Evolutionary conservation across 2,888 invertebrate genomes (phyloP).

Genomic region (Tiphia femorata): DNA sequence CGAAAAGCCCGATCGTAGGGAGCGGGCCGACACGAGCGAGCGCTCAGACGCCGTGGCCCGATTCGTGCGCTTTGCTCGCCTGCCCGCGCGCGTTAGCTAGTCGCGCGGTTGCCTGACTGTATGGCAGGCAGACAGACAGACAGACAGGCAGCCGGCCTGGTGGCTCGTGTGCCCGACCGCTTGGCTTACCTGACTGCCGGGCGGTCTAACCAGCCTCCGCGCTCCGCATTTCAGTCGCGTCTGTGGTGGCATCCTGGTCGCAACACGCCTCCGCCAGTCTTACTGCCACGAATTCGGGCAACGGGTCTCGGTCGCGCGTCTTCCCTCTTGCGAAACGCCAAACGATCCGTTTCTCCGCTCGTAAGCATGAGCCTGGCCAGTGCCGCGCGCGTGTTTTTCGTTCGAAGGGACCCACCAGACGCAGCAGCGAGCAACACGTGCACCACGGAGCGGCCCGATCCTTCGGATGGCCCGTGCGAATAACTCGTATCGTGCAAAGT

Average conservation of each 20-base stretch:
- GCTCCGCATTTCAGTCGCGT: conserved; percentile 47
- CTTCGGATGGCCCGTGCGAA: background rate
- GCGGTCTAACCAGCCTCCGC: background rate
- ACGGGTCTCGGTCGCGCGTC: background rate
- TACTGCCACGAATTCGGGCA: no score
- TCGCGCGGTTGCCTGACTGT: background rate
- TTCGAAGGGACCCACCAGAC: background rate
- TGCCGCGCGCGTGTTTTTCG: background rate
- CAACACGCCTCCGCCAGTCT: conserved; percentile 33
- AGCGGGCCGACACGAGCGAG: no score
- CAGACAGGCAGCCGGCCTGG: background rate
- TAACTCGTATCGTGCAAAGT: background rate
- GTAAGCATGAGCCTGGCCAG: conserved; percentile 8
- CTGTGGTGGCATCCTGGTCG: conserved; percentile 43
- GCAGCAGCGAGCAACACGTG: background rate
- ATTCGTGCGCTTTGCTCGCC: no score
- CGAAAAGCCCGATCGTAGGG: no score
- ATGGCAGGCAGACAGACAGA: background rate
- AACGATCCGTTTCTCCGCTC: background rate
- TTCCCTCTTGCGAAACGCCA: conserved; percentile 13
- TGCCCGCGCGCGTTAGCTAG: no score
- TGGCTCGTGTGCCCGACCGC: conserved; percentile 9
- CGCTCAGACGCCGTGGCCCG: no score
- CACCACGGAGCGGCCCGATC: no score
- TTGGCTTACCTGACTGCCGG: conserved; percentile 1